Evolutionary conservation across 1,140 invertebrate species (phyloP), one percentile per base, ranked within the genome.

Genomic region (Drosophila aff.): DNA sequence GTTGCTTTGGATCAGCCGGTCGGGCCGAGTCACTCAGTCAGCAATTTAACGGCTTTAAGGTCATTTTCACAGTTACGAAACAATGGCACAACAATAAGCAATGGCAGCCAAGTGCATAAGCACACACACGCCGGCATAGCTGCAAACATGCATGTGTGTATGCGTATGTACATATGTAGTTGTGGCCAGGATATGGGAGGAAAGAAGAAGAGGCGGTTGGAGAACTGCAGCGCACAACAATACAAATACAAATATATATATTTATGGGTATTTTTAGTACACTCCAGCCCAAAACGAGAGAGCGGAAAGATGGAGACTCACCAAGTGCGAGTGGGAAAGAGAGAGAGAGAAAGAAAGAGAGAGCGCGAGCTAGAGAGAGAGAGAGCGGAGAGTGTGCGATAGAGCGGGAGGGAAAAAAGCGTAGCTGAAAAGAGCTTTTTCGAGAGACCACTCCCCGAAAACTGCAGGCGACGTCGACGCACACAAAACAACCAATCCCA

Each of bases 401-500:
- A 74, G 46, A 44, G 50, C 33, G 44, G 62, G 47, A 33, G 71
- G 44, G 46, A 43, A 78, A 78, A 69, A 77, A 69, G 76, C 76
- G 52, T 67, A 68, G 81, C 52, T 84, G 85, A 89, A 81, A 83
- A 84, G 67, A 87, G 84, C 84, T 89, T 90, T 55, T 89, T 78
- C 47, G 40, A 60, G 85, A 91, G 89, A 91, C 89, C 89, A 91
- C 89, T 91, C 89, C 89, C 89, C 84, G 65, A 91, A 91, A 91
- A 89, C 81, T 89, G 87, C 85, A 89, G 82, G 85, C 85, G 67
- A 90, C 85, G 78, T 90, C 69, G 71, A 90, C 85, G 85, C 76
- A 90, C 85, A 86, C 85, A 90, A 90, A 90, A 91, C 90, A 91
- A 91, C 89, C 89, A 91, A 91, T 91, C 89, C 84, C 89, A 91